phyloP scores from a whole-genome alignment of 2,113 vertebrate species.

The Platichthys stellatus region DNA sequence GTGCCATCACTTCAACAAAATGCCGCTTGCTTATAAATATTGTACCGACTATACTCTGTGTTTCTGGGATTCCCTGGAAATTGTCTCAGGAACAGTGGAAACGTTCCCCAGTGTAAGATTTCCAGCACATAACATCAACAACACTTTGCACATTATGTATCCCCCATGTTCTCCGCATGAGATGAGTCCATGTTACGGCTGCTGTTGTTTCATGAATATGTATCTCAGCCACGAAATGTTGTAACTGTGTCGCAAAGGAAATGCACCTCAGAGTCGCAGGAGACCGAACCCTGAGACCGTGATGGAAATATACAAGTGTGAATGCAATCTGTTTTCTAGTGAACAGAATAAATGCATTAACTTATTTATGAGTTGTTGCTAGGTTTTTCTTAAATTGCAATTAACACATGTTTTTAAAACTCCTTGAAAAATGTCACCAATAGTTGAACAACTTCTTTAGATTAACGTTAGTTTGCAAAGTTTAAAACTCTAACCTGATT shows the following conservation, averaged over 20 bases:
- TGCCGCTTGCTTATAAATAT: not conserved
- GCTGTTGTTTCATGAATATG: constrained; percentile 5
- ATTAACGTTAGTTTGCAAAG: not conserved
- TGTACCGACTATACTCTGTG: not conserved
- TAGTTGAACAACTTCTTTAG: not conserved
- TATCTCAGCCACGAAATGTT: constrained; percentile 5
- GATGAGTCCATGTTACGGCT: not conserved
- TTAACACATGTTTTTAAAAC: not conserved
- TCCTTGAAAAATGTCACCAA: not conserved
- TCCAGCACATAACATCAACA: constrained; percentile 3
- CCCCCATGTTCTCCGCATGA: not conserved
- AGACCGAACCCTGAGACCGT: constrained; percentile 1
- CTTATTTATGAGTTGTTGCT: not conserved
- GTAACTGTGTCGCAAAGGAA: not conserved
- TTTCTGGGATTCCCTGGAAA: not conserved
- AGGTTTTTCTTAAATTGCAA: not conserved
- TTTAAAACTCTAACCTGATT: not conserved
- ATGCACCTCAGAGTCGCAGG: not conserved
- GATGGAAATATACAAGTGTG: constrained; percentile 3
- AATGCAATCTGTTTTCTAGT: not conserved
- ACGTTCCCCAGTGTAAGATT: not conserved
- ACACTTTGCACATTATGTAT: not conserved
- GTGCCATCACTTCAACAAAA: constrained; percentile 18
- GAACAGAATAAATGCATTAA: not conserved
- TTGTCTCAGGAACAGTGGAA: not conserved